Evolutionary conservation across 2,113 vertebrate genomes (phyloP).

Genomic region (Actenoides hombroni): DNA sequence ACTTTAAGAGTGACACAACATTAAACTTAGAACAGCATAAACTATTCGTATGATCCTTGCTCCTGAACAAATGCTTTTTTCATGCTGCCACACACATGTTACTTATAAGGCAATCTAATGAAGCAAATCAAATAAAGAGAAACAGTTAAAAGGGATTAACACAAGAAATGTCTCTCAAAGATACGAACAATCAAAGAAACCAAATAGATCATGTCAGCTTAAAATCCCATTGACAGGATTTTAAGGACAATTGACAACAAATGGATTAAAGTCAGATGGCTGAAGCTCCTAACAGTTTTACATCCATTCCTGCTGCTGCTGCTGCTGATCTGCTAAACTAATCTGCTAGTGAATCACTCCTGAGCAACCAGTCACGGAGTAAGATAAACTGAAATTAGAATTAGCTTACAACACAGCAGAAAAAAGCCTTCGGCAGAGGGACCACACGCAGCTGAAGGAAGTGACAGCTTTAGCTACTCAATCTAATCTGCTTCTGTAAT

Average conservation of each 20-base stretch:
- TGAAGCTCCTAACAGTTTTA: constrained; percentile 32
- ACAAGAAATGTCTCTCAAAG: background rate
- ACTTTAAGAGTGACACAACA: background rate
- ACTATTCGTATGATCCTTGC: background rate
- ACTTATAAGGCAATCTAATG: background rate
- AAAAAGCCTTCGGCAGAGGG: background rate
- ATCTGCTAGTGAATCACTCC: constrained; percentile 33
- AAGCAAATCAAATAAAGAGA: background rate
- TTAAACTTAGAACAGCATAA: background rate
- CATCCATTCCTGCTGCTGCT: background rate
- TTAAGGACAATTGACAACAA: constrained; percentile 36
- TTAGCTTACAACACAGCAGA: background rate
- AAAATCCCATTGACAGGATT: constrained; percentile 20
- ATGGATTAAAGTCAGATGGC: constrained; percentile 36
- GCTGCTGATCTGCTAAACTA: constrained; percentile 3
- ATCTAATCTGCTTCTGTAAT: background rate
- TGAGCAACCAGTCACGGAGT: background rate
- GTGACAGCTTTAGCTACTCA: background rate
- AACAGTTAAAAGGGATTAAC: background rate
- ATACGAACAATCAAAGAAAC: background rate
- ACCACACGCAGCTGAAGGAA: background rate
- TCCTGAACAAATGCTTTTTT: background rate
- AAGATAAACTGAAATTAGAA: constrained; percentile 19
- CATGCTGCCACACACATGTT: background rate
- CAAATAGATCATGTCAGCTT: background rate